Base-by-base conservation (phyloP, 1,140 invertebrate species). In the Euura lappo region DNA sequence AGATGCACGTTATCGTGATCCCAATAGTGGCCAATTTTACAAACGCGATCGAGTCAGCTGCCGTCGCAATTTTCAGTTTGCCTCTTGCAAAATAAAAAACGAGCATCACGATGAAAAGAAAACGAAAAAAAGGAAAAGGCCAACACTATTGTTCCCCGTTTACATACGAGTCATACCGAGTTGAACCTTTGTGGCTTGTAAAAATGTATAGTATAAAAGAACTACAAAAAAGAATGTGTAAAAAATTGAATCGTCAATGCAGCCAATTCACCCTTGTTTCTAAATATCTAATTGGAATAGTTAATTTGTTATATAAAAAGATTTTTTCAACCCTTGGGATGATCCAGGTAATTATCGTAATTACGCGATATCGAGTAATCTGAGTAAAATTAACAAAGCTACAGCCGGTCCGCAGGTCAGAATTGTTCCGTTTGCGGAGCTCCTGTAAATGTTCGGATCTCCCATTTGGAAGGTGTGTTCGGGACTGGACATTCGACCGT, bases 401-500 rank as follows among this genome's bases (percentile, higher is more conserved):
- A 86, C 76, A 2, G 78, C 76, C 6, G 87, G 46, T 45, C 73
- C 69, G 7, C 73, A 74, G 71, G 85, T 72, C 1, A 84, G 72
- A 8, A 83, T 78, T 11, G 75, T 83, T 44, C 74, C 82, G 4
- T 75, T 76, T 5, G 80, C 77, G n/a, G 77, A 81, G 70, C 78
- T 82, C 70, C 83, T 80, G 11, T 84, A 87, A 46, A 82, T 76
- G 4, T 80, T 76, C 10, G 78, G 73, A 47, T 88, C 85, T 6
- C 94, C 94, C 94, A 96, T 95, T 89, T 94, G 93, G 87, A 98
- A 97, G 76, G 92, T 92, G 76, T 94, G 90, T 2, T 94, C 91
- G 0, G 97, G 97, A 75, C 96, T 98, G 67, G 97, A 98, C 96
- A 98, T 98, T 70, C 97, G 92, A 0, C 98, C 98, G 84, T 98